Conservation (phyloP, 1,140 invertebrate species). For the Drosophila lacteicornis region DNA sequence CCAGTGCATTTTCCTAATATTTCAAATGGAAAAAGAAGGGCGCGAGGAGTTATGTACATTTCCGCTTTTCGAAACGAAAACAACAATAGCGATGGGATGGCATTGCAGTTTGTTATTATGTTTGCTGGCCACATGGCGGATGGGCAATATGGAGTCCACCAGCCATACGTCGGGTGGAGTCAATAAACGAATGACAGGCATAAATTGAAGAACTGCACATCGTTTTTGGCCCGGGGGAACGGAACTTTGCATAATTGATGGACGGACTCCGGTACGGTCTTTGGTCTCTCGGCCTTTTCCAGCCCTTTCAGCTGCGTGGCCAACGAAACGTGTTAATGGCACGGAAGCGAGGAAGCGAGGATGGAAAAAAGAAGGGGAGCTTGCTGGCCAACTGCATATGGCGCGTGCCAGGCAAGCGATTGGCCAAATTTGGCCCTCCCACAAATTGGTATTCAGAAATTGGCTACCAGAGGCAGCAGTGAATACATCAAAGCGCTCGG, state of each 20-base stretch:
- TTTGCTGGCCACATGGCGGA: conserved; percentile 67
- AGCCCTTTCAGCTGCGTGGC: conserved; percentile 12
- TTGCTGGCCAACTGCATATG: conserved; percentile 63
- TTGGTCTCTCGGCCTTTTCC: conserved; percentile 12
- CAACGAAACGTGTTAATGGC: conserved; percentile 72
- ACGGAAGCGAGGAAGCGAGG: conserved; percentile 63
- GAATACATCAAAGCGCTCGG: conserved; percentile 61
- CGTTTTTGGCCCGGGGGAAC: conserved; percentile 34
- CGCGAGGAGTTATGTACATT: conserved; percentile 54
- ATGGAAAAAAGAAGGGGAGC: conserved; percentile 25
- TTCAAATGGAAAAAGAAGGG: not conserved
- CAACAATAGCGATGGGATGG: conserved; percentile 55
- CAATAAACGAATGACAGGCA: conserved; percentile 52
- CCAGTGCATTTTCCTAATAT: conserved; percentile 25
- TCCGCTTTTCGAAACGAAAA: conserved; percentile 51
- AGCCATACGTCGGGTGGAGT: conserved; percentile 28
- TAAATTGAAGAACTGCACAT: conserved; percentile 73
- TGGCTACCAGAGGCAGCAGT: conserved; percentile 28
- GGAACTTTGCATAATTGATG: conserved; percentile 81
- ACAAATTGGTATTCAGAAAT: conserved; percentile 66
- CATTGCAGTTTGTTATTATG: conserved; percentile 62
- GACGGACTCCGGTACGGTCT: conserved; percentile 17
- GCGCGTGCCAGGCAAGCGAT: conserved; percentile 72
- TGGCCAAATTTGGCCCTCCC: conserved; percentile 70
- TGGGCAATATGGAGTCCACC: conserved; percentile 54